Evolutionary conservation across 2,797 vertebrate species (phyloP).

Genomic region (Etheostoma nigrum): DNA sequence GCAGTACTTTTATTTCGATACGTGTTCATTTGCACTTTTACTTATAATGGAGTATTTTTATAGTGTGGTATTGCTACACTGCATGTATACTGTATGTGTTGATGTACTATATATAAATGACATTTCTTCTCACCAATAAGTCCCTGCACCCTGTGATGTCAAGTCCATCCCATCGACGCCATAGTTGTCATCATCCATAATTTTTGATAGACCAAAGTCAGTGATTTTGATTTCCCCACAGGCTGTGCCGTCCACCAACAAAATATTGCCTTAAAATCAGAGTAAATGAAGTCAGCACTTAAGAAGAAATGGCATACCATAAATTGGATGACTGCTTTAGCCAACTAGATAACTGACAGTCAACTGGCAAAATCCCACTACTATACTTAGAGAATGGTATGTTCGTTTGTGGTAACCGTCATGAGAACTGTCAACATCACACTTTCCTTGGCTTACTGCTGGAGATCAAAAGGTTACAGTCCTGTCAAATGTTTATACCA

Average conservation of each 20-base stretch:
- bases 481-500: too few relatives aligned
- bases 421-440: too few relatives aligned
- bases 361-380: too few relatives aligned
- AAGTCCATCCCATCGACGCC: conserved; percentile 99
- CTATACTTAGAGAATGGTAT: too few relatives aligned
- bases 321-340: neutral
- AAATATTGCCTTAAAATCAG: conserved; percentile 91
- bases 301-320: neutral
- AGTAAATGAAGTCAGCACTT: conserved; percentile 1
- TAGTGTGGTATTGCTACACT: neutral
- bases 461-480: too few relatives aligned
- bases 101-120: too few relatives aligned
- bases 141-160: conserved; percentile 98
- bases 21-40: neutral
- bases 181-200: conserved; percentile 99
- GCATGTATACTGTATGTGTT: neutral
- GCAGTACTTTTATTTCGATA: neutral
- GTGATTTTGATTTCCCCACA: conserved; percentile 99
- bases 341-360: too few relatives aligned
- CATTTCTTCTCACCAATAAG: conserved; percentile 91
- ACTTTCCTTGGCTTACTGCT: too few relatives aligned
- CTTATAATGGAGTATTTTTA: neutral
- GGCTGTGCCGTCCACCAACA: conserved; percentile 97
- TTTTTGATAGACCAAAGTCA: conserved; percentile 99
- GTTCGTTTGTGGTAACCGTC: too few relatives aligned